These are phyloP conservation scores for Glossosoma conforme DNA, from an alignment of 1,140 invertebrate species.

Conservation along the genomic window DNA sequence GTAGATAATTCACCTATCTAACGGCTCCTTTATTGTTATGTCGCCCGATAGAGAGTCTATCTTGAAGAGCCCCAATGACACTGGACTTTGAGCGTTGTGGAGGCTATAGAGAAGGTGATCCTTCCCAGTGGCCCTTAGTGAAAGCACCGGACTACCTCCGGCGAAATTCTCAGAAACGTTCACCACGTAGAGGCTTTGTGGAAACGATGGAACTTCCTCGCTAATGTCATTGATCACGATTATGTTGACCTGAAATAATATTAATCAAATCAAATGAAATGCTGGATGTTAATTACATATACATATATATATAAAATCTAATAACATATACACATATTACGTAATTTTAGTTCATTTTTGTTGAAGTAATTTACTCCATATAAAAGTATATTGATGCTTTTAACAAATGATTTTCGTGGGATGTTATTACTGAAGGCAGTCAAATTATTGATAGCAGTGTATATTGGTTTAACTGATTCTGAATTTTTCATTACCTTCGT, in stretches of 20 bases:
- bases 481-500: constrained; percentile 37
- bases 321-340: too few species aligned
- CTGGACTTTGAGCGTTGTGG: constrained; percentile 63
- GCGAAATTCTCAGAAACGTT: constrained; percentile 65
- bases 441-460: too few species aligned
- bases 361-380: too few species aligned
- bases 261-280: too few species aligned
- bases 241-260: constrained; percentile 52
- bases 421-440: too few species aligned
- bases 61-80: constrained; percentile 67
- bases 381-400: too few species aligned
- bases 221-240: constrained; percentile 68
- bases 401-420: too few species aligned
- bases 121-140: constrained; percentile 20
- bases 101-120: constrained; percentile 61
- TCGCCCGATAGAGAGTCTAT: constrained; percentile 70
- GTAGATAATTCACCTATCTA: constrained; percentile 55
- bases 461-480: too few species aligned
- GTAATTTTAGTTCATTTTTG: too few species aligned
- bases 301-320: too few species aligned
- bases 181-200: constrained; percentile 57
- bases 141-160: constrained; percentile 25
- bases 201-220: constrained; percentile 69
- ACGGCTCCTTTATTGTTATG: constrained; percentile 61
- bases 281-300: too few species aligned